Percentiles rank a stretch among this genome's conserved stretches.
Conservation (phyloP, 2,113 vertebrate species). For the Myotis lucifugus region DNA sequence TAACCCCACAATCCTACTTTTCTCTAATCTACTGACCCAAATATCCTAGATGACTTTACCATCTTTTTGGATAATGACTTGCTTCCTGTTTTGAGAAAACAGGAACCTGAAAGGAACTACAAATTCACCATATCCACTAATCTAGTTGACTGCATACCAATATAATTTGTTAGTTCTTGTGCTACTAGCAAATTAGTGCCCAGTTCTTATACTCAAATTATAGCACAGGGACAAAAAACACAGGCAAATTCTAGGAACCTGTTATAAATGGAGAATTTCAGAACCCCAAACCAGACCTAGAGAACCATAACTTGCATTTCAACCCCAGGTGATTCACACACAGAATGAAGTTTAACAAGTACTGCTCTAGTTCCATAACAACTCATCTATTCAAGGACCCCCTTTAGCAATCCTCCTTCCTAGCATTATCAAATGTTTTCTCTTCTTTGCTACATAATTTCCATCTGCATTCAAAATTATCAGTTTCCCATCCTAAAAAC, state of each 20-base stretch:
- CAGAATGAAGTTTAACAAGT: neutral
- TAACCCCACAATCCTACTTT: neutral
- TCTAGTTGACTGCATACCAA: neutral
- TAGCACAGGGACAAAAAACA: neutral
- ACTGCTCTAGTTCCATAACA: neutral
- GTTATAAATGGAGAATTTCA: neutral
- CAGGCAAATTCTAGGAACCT: neutral
- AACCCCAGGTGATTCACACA: neutral
- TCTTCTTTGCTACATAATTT: neutral
- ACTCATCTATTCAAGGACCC: neutral
- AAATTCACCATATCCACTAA: neutral
- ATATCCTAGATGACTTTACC: neutral
- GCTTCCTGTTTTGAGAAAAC: constrained; percentile 30
- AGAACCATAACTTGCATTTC: neutral
- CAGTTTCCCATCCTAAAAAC: neutral
- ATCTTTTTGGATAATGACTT: neutral
- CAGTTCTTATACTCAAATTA: neutral
- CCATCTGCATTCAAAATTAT: neutral
- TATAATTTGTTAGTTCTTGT: neutral
- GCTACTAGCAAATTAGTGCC: neutral
- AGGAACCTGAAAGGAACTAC: neutral
- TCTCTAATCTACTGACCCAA: neutral
- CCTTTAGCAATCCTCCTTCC: neutral
- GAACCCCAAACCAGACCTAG: neutral
- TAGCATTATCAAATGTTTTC: neutral